A percentile compares a stretch with the other conserved stretches of the same genome.
Evolutionary conservation across 2,888 invertebrate species (phyloP).

Genomic region (Aethes cnicana): DNA sequence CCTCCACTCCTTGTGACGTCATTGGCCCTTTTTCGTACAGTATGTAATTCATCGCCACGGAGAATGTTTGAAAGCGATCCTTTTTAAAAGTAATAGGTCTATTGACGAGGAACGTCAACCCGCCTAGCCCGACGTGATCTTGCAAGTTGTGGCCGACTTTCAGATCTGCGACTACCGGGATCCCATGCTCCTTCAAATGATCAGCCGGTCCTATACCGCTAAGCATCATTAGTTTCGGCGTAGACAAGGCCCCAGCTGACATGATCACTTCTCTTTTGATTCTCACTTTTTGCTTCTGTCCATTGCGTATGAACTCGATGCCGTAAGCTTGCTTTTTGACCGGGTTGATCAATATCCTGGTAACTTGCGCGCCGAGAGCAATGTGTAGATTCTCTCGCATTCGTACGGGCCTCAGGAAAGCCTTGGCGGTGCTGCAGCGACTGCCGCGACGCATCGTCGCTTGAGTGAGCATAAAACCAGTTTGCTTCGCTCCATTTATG

Average conservation of each 20-base stretch:
- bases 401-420: conserved; percentile 91
- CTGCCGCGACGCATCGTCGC: conserved; percentile 92
- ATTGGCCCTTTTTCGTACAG: conserved; percentile 91
- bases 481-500: conserved; percentile 91
- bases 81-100: conserved; percentile 90
- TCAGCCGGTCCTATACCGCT: conserved; percentile 93
- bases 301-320: conserved; percentile 87
- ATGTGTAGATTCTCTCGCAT: conserved; percentile 90
- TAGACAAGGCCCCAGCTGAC: conserved; percentile 93
- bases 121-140: conserved; percentile 94
- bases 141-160: conserved; percentile 93
- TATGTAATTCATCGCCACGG: conserved; percentile 91
- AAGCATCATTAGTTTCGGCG: conserved; percentile 95
- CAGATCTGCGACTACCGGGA: conserved; percentile 88
- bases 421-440: conserved; percentile 93
- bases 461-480: conserved; percentile 93
- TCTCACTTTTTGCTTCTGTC: conserved; percentile 84
- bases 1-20: conserved; percentile 93
- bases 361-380: conserved; percentile 88
- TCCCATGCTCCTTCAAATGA: conserved; percentile 86
- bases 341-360: conserved; percentile 86
- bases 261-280: conserved; percentile 92
- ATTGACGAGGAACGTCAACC: conserved; percentile 91
- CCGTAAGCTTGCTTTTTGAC: conserved; percentile 88
- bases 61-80: conserved; percentile 88